phyloP scores from a whole-genome alignment of 2,888 invertebrate species.

The Smittia sp. region DNA sequence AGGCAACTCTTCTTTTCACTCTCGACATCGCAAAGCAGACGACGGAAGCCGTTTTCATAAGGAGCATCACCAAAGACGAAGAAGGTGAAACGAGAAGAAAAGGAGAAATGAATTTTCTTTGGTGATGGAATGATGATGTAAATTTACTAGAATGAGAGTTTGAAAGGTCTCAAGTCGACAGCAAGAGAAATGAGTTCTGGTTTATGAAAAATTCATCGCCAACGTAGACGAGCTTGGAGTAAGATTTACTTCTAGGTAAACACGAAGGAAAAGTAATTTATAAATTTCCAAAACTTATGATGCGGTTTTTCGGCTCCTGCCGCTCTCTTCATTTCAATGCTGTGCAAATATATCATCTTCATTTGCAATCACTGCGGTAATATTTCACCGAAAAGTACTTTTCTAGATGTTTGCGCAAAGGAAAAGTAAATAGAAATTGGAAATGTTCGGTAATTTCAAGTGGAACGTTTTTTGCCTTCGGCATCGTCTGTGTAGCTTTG shows the following conservation, averaged over 20 bases:
- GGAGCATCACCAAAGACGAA: not conserved
- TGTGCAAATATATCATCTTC: not conserved
- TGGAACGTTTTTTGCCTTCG: not conserved
- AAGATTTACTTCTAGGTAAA: conserved; percentile 36
- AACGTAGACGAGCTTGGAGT: not conserved
- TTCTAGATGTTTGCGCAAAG: not conserved
- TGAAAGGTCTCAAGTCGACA: not conserved
- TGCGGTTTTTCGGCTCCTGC: conserved; percentile 1
- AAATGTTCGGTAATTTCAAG: not conserved
- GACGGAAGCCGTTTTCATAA: not conserved
- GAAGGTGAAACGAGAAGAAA: not conserved
- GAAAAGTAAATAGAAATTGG: not conserved
- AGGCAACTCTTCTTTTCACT: not conserved
- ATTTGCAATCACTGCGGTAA: too few relatives aligned
- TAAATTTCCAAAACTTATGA: conserved; percentile 33
- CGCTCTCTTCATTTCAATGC: not conserved
- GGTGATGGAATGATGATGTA: conserved; percentile 34
- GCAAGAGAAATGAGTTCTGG: conserved; percentile 26
- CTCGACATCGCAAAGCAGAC: not conserved
- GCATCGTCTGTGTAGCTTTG: not conserved
- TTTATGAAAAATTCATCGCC: not conserved
- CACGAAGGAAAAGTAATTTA: conserved; percentile 32
- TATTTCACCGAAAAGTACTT: not conserved
- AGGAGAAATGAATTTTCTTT: conserved; percentile 26
- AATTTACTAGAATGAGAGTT: not conserved